A percentile compares a stretch with the other conserved stretches of the same genome.
Conservation (phyloP, 2,888 invertebrate genomes). For the Iphiclides podalirius region DNA sequence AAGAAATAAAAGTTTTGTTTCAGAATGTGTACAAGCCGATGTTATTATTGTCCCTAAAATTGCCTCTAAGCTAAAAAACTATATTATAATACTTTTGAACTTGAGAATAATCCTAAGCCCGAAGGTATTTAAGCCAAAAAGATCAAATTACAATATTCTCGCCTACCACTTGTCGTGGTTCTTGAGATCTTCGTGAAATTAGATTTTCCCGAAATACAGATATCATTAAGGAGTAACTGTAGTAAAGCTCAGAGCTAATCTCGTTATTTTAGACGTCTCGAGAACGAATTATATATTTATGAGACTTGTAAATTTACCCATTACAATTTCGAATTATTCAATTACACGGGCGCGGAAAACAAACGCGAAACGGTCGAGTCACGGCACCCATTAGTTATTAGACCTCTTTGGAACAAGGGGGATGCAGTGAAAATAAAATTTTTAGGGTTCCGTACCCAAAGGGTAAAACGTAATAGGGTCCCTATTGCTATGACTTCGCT, state of each 20-base stretch:
- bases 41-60: no score
- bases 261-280: constrained; percentile 43
- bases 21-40: no score
- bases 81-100: no score
- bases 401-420: constrained; percentile 65
- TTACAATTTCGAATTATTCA: constrained; percentile 18
- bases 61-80: no score
- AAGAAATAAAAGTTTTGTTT: no score
- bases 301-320: not conserved
- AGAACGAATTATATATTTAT: not conserved
- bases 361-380: constrained; percentile 53
- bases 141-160: not conserved
- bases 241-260: not conserved
- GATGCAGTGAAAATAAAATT: constrained; percentile 74
- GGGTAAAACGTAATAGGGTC: no score
- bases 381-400: constrained; percentile 71
- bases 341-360: no score
- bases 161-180: not conserved
- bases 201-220: not conserved
- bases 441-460: no score
- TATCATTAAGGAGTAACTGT: not conserved
- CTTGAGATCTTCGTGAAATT: not conserved
- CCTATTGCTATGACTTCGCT: no score
- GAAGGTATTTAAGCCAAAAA: no score
- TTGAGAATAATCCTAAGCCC: no score